Base-by-base conservation (phyloP, 2,888 invertebrate genomes). In the Macrophya alboannulata region DNA sequence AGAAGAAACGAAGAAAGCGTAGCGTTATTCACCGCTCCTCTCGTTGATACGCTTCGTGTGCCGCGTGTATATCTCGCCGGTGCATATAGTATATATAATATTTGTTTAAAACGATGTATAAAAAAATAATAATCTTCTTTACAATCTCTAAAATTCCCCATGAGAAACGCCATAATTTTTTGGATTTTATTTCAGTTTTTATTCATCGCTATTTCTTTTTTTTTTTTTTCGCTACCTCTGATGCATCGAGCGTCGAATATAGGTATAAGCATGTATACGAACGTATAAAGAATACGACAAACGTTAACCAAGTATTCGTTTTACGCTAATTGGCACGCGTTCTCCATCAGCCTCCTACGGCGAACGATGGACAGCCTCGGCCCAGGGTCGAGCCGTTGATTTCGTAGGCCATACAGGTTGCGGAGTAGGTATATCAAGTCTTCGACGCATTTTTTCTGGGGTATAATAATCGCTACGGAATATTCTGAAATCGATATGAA, bases 321-420 rank as follows among this genome's bases (percentile, higher is more conserved):
- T 62, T 31, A 59, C 59, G 81, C 81, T 81, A 81, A 81, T 81
- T 81, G 81, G 81, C 81, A 81, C 81, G 62, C 81, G 81, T 62
- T 40, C 81, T 40, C 48, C 15, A 62, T 62, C 37, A 12, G 25
- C 62, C 59, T 59, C 59, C 43, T 62, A 81, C 62, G 59, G 62
- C 51, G 62, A 62, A n/a, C 77, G 77, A 77, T 48, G 77, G 77
- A 62, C 59, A 59, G 37, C 59, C 40, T 81, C 62, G 51, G 1
- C 9, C 31, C 10, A 31, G 40, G 48, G 72, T n/a, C 6, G 31
- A 43, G 51, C 25, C 4, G 12, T 31, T n/a, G 62, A 25, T 62
- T 43, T 62, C 6, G 62, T 48, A 40, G 31, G 31, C 77, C 12
- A 55, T 31, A 31, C 3, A 31, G 31, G 15, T 37, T 15, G 12